Conservation (phyloP, 2,888 invertebrate species). For the Trissolcus japonicus region DNA sequence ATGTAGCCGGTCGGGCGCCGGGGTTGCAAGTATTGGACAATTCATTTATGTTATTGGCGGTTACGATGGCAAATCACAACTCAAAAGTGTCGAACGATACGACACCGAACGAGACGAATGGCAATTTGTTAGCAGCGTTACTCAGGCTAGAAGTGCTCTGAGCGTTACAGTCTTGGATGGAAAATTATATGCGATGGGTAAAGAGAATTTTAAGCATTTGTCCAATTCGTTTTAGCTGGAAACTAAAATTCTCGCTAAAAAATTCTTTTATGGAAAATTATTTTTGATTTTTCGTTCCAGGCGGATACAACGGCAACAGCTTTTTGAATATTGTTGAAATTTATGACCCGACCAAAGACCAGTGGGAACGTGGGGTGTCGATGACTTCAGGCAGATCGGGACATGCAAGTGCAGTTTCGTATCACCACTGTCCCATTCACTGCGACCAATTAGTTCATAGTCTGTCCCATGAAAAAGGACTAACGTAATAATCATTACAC, state of each 20-base stretch:
- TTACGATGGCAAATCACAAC: slow-evolving; percentile 90
- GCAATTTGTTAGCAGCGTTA: slow-evolving; percentile 86
- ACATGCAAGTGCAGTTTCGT: slow-evolving; percentile 92
- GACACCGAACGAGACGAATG: slow-evolving; percentile 89
- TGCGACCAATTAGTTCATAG: slow-evolving; percentile 71
- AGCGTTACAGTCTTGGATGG: slow-evolving; percentile 91
- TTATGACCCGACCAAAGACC: slow-evolving; percentile 86
- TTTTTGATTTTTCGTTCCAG: slow-evolving; percentile 75
- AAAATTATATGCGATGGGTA: slow-evolving; percentile 91
- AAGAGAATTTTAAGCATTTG: neutral
- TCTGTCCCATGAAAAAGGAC: slow-evolving; percentile 59
- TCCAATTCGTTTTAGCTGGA: neutral
- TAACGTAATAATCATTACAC: slow-evolving; percentile 60
- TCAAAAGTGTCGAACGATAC: slow-evolving; percentile 90
- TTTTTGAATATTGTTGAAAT: slow-evolving; percentile 92
- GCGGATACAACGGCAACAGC: slow-evolving; percentile 92
- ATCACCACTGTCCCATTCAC: slow-evolving; percentile 81
- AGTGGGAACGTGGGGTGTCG: slow-evolving; percentile 86
- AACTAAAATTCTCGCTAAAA: no score
- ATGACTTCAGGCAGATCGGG: slow-evolving; percentile 92
- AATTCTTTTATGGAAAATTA: neutral
- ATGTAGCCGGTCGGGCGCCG: slow-evolving; percentile 89
- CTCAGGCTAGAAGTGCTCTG: slow-evolving; percentile 89
- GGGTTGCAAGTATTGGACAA: slow-evolving; percentile 90
- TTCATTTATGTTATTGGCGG: slow-evolving; percentile 96